Evolutionary conservation across 2,113 vertebrate species (phyloP).

Genomic region (Scartelaos histophorus): DNA sequence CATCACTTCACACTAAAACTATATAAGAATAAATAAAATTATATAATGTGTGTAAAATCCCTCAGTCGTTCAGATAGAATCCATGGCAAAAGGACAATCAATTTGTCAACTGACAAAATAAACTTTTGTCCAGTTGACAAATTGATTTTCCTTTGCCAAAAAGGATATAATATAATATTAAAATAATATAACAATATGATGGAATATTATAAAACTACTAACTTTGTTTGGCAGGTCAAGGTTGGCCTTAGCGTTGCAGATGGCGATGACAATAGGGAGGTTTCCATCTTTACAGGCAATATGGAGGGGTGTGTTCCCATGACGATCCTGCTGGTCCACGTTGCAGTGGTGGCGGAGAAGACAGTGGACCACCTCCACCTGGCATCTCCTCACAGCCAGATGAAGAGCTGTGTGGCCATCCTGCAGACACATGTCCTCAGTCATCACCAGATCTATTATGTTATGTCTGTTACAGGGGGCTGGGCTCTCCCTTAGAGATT

Average conservation of each 20-base stretch:
- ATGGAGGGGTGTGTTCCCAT: conserved; percentile 92
- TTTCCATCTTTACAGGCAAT: conserved; percentile 97
- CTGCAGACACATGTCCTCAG: conserved; percentile 68
- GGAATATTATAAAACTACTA: conserved; percentile 17
- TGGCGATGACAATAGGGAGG: conserved; percentile 82
- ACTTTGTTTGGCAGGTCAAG: conserved; percentile 94
- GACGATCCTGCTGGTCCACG: conserved; percentile 91
- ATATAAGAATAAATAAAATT: no score
- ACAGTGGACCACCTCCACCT: conserved; percentile 91
- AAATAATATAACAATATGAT: no score
- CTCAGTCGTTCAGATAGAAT: no score
- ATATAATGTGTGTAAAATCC: no score
- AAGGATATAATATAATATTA: no score
- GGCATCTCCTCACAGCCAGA: conserved; percentile 92
- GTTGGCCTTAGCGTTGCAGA: conserved; percentile 84
- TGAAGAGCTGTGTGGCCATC: conserved; percentile 95
- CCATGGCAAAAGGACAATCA: no score
- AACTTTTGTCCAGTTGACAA: no score
- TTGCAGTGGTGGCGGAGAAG: conserved; percentile 83
- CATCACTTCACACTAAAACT: not conserved
- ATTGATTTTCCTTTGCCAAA: no score
- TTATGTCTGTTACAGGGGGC: not conserved
- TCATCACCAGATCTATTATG: not conserved
- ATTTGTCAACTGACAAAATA: no score
- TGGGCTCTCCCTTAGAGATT: no score